Base-by-base conservation (phyloP, 1,140 invertebrate species). In the Calliphora vicina region DNA sequence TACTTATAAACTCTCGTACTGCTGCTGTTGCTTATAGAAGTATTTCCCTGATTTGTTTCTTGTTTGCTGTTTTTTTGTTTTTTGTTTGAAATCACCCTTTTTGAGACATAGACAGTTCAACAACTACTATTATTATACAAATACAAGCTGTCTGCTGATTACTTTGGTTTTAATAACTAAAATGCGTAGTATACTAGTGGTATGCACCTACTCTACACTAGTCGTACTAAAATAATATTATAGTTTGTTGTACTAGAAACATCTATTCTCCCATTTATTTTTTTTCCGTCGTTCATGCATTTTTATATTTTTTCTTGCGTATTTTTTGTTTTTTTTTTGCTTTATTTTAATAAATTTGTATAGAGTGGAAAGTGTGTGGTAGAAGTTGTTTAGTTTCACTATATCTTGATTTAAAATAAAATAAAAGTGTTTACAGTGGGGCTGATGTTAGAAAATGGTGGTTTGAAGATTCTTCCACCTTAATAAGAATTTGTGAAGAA, bases 91-190 rank as follows among this genome's bases (percentile, higher is more conserved):
- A 67, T 67, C 61, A 67, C 61, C 61, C 61, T 67, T 67, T 67
- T 67, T 67, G 61, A 67, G 61, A 67, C 61, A 67, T 67, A 67
- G 61, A 67, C 61, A 67, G 61, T 67, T 67, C 61, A 67, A 67
- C 61, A 67, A 67, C 61, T 67, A 67, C n/a, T 57, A 57, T 57
- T 50, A 50, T 17, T n/a, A 50, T 50, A 12, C 45, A 50, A 50
- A 50, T 35, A 50, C 45, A 50, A 50, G 45, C 12, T 50, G 45
- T 50, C 45, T 50, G 45, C 12, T n/a, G 45, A 50, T 50, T 50
- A 50, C 45, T 50, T 67, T 67, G n/a, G 61, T 67, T 67, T 67
- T 67, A 67, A 67, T 67, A 67, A 67, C 61, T 67, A 67, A 67
- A 67, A 67, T 67, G 61, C 61, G 61, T 67, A 67, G 23, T 23